Conservation (phyloP, 2,888 invertebrate genomes). For the Eilema caniola region DNA sequence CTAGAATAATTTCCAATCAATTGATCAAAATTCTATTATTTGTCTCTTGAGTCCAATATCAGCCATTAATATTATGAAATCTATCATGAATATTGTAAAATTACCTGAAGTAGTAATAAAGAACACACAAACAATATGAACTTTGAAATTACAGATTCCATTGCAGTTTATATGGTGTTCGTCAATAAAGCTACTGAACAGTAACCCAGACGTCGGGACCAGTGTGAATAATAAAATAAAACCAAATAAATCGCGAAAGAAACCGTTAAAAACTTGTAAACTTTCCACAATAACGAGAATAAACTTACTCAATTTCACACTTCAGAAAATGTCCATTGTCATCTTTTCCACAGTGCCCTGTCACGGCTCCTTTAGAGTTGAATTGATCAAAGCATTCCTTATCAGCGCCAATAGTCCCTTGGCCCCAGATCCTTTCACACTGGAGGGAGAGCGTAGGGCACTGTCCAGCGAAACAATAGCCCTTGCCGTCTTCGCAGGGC, state of each 20-base stretch:
- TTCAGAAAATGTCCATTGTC: conserved; percentile 92
- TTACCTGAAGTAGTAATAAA: not conserved
- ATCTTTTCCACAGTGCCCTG: conserved; percentile 97
- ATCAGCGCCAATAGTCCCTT: conserved; percentile 93
- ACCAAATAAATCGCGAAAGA: too few relatives aligned
- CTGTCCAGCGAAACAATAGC: conserved; percentile 96
- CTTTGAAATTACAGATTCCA: too few relatives aligned
- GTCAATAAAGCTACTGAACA: too few relatives aligned
- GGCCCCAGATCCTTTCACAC: conserved; percentile 98
- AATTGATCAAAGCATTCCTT: conserved; percentile 97
- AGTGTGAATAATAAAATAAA: too few relatives aligned
- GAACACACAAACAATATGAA: too few relatives aligned
- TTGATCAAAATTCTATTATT: too few relatives aligned
- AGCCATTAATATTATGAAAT: not conserved
- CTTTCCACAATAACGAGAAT: not conserved
- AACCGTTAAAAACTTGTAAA: not conserved
- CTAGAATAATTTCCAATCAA: not conserved
- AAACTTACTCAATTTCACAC: conserved; percentile 94
- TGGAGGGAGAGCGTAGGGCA: conserved; percentile 96
- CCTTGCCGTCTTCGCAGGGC: conserved; percentile 91
- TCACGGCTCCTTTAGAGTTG: conserved; percentile 97
- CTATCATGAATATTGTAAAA: not conserved
- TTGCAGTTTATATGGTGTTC: too few relatives aligned
- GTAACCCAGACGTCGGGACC: too few relatives aligned
- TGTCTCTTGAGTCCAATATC: not conserved